Conservation (phyloP, 2,113 vertebrate genomes). For the Myotis davidii region DNA sequence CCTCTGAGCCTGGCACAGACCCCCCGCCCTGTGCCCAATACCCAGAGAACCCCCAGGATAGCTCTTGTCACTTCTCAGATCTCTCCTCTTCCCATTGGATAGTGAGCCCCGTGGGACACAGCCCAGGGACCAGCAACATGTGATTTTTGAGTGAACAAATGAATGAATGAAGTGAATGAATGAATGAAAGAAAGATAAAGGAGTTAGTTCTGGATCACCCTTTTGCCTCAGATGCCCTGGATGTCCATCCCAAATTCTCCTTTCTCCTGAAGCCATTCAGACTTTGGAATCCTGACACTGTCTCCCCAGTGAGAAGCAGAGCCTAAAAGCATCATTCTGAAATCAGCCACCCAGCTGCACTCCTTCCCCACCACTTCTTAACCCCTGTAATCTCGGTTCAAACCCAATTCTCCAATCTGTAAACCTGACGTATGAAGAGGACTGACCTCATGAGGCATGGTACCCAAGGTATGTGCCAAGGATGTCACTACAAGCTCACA, state of each 20-base stretch:
- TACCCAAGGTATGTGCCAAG: not conserved
- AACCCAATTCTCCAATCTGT: not conserved
- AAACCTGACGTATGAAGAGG: not conserved
- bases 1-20: not conserved
- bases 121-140: not conserved
- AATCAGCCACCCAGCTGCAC: not conserved
- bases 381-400: not conserved
- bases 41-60: no score
- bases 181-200: not conserved
- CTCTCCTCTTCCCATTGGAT: not conserved
- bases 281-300: not conserved
- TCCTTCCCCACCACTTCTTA: not conserved
- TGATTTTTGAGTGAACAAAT: not conserved
- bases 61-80: accelerated
- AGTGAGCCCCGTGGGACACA: not conserved
- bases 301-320: accelerated
- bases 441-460: accelerated
- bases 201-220: not conserved
- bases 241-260: not conserved
- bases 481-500: not conserved
- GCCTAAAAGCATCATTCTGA: not conserved
- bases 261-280: no score
- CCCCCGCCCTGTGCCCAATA: not conserved
- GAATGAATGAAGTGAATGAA: not conserved
- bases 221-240: not conserved